Evolutionary conservation across 2,797 vertebrate genomes (phyloP), one percentile per base, ranked within the genome.

Genomic region (Geotrypetes seraphini): DNA sequence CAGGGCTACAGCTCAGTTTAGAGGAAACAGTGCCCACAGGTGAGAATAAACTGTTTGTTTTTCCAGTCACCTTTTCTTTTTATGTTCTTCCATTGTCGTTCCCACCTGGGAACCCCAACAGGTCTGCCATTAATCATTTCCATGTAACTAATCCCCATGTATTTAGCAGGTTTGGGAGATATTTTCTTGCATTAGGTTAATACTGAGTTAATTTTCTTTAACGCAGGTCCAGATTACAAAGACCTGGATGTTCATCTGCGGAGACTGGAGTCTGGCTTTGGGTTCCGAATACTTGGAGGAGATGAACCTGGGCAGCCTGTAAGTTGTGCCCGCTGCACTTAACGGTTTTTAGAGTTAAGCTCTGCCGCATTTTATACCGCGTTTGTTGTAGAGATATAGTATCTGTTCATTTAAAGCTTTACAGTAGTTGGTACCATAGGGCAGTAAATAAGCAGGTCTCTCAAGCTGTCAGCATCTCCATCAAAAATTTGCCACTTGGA

Each of bases 231-330:
- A 0, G 92, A 96, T 58, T 97, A 85, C 78, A 95, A 92, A 63
- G 93, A 99, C 59, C 61, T 97, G 37, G 93, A 96, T 78, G 93
- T 99, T 59, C 86, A 91, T 53, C 87, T 99, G 69, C 87, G 90
- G 42, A 79, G 93, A 40, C 93, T 97, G 84, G 93, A 96, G 63
- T 94, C 93, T 21, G 96, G 96, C 22, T 99, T 99, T 47, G 96
- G 96, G 35, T 97, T 99, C 81, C 85, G 96, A 59, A 93, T 99
- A 59, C 83, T 99, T 36, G 96, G 96, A 33, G 96, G 96, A 66
- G 96, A 99, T 53, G 94, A 99, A 75, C 91, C 93, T 12, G 94
- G 92, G 50, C 96, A 96, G 71, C 90, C 94, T 71, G 94, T 96
- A 79, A 97, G 96, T 97, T 27, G 22, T 49, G 50, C 41, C 16